phyloP scores from a whole-genome alignment of 2,888 invertebrate species.

The Folsomia manolachei region DNA sequence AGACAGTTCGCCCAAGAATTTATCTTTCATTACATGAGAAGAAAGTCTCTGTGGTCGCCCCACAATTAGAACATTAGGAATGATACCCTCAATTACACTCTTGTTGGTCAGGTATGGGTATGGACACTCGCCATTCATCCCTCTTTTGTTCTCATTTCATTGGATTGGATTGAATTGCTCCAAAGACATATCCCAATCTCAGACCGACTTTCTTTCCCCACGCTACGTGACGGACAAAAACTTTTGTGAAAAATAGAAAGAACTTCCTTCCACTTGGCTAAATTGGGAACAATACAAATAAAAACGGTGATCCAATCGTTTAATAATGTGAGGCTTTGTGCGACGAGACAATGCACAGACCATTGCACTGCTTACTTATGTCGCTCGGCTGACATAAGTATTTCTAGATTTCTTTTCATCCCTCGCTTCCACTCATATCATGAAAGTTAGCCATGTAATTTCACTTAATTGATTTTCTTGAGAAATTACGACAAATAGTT shows the following conservation, averaged over 20 bases:
- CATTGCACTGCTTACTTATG: background rate
- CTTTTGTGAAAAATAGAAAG: slow-evolving; percentile 28
- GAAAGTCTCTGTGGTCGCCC: background rate
- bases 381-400: background rate
- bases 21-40: background rate
- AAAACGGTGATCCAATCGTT: slow-evolving; percentile 14
- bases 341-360: background rate
- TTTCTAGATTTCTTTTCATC: background rate
- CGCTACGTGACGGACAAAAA: slow-evolving; percentile 46
- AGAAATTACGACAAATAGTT: background rate
- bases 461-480: slow-evolving; percentile 2
- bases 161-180: background rate
- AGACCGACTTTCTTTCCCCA: slow-evolving; percentile 14
- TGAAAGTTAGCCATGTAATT: background rate
- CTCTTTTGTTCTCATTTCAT: background rate
- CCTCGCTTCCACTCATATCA: background rate
- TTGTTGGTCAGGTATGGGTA: background rate
- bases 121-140: slow-evolving; percentile 13
- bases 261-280: slow-evolving; percentile 36
- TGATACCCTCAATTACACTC: slow-evolving; percentile 33
- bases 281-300: slow-evolving; percentile 34
- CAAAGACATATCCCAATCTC: background rate
- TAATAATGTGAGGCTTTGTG: slow-evolving; percentile 12
- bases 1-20: background rate
- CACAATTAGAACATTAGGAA: slow-evolving; percentile 21